Conservation (phyloP, 2,113 vertebrate genomes). For the Plecotus auritus region DNA sequence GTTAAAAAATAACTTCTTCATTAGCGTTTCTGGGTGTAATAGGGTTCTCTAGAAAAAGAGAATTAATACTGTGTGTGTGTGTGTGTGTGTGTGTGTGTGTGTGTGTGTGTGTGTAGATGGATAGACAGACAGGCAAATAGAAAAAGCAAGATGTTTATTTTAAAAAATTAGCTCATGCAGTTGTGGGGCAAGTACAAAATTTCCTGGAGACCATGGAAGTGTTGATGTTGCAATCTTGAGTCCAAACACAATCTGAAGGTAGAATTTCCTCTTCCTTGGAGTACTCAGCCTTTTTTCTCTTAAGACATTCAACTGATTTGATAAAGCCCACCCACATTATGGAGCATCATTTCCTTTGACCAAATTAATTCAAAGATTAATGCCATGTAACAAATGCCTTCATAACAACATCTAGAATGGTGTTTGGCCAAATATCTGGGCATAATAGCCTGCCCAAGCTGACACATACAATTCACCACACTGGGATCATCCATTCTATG, state of each 20-base stretch:
- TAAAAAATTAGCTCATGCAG: background rate
- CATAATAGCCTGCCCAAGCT: accelerated
- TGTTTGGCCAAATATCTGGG: background rate
- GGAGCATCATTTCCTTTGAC: background rate
- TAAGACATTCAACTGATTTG: background rate
- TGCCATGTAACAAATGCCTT: background rate
- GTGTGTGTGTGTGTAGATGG: background rate
- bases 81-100: background rate
- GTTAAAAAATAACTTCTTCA: background rate
- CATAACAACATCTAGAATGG: too few relatives aligned
- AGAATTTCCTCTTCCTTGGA: background rate
- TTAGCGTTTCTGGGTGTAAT: background rate
- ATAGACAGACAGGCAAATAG: background rate
- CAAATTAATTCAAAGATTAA: too few relatives aligned
- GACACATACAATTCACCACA: background rate
- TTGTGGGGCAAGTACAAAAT: background rate
- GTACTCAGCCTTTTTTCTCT: background rate
- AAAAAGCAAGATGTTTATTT: background rate
- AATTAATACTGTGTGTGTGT: background rate
- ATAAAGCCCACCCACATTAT: accelerated
- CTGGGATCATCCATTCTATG: background rate
- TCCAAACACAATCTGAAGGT: background rate
- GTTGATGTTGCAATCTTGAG: background rate
- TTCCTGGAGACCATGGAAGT: background rate
- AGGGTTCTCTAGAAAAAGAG: background rate